Evolutionary conservation across 1,140 invertebrate species (phyloP), one percentile per base, ranked within the genome.

Genomic region (Bradysia coprophila): DNA sequence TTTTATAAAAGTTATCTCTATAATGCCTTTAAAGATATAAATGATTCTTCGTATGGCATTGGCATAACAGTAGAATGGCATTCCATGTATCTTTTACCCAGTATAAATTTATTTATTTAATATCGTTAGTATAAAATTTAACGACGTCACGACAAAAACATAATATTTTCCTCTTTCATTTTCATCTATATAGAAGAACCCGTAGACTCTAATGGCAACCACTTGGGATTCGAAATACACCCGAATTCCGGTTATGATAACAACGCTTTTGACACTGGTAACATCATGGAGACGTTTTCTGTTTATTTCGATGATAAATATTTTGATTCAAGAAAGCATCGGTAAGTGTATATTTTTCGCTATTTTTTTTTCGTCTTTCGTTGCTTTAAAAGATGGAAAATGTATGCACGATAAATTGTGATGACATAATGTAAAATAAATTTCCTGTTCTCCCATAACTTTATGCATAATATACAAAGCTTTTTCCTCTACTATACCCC

Each of bases 301-400:
- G 23, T 32, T 23, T 42, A 31, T 21, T 42, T 32, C 19, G 41
- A 42, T 24, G 23, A 42, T 42, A 42, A 42, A 33, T 32, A 42
- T 21, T 42, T 5, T 16, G 41, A 42, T 16, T 16, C 19, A 20
- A 42, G 41, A 34, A 42, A 42, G 21, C 28, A 42, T 24, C 20
- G 41, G 41, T 42, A 19, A 42, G 24, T 42, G 21, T 15, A n/a
- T n/a, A 22, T 19, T 9, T 31, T 9, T 11, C n/a, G 13, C 32
- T 34, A n/a, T n/a, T n/a, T n/a, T n/a, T n/a, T n/a, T n/a, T n/a
- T n/a, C n/a, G n/a, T n/a, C n/a, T n/a, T n/a, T n/a, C n/a, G n/a
- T n/a, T n/a, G n/a, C n/a, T n/a, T n/a, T n/a, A n/a, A n/a, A n/a
- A n/a, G n/a, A n/a, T n/a, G 13, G 24, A 28, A 28, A 28, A 28